These are phyloP conservation scores for Karalla daura DNA, from an alignment of 2,797 vertebrate species.

Conservation along the genomic window DNA sequence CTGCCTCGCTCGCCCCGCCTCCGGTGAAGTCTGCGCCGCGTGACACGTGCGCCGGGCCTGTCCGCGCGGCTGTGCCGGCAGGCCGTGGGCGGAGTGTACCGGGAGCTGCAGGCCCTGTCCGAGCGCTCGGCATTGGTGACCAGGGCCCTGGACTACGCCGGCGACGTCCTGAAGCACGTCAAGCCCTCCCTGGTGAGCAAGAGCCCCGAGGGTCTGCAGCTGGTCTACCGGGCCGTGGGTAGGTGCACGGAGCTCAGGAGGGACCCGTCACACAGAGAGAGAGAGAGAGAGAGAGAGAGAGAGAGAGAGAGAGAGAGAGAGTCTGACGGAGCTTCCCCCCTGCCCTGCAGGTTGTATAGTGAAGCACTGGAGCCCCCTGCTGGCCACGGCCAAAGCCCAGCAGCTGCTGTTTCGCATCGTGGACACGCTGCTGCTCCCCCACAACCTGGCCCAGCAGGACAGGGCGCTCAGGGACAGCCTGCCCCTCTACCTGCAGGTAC, in stretches of 20 bases:
- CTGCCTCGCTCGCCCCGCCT: too few relatives aligned
- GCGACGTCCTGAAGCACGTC: slow-evolving; percentile 93
- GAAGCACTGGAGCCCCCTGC: slow-evolving; percentile 94
- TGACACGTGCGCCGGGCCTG: too few relatives aligned
- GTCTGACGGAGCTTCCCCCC: too few relatives aligned
- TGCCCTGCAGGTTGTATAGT: slow-evolving; percentile 93
- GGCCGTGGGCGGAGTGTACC: slow-evolving; percentile 89
- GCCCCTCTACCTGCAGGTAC: slow-evolving; percentile 93
- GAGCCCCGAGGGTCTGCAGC: slow-evolving; percentile 89
- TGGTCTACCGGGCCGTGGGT: slow-evolving; percentile 92
- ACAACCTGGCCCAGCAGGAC: slow-evolving; percentile 90
- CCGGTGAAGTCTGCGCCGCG: neutral
- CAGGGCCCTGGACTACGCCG: slow-evolving; percentile 91
- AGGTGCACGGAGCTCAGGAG: too few relatives aligned
- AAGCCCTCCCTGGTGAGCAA: slow-evolving; percentile 93
- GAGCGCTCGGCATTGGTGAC: slow-evolving; percentile 92
- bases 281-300: too few relatives aligned
- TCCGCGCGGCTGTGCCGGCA: slow-evolving; percentile 59
- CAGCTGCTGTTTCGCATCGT: slow-evolving; percentile 93
- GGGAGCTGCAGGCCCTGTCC: slow-evolving; percentile 84
- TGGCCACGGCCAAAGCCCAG: slow-evolving; percentile 94
- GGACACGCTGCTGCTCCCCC: slow-evolving; percentile 92
- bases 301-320: too few relatives aligned
- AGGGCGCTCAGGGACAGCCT: slow-evolving; percentile 92
- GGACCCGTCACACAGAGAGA: too few relatives aligned